A percentile compares a stretch with the other conserved stretches of the same genome.
phyloP scores from a whole-genome alignment of 2,888 invertebrate genomes.

The Zhengitettix transpicula region DNA sequence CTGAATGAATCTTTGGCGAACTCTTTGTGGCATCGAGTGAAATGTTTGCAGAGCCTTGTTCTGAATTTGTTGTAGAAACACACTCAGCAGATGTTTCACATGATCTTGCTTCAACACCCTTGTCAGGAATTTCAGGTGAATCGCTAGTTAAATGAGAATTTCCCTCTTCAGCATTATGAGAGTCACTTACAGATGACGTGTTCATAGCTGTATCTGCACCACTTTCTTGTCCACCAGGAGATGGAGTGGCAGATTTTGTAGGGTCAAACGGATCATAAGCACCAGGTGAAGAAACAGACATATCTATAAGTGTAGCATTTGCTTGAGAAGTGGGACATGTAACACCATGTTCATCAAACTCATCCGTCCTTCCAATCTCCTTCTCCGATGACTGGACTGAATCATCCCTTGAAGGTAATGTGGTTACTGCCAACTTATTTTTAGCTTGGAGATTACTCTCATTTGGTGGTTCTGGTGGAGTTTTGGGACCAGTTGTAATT shows the following conservation, averaged over 20 bases:
- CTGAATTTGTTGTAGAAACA: no score
- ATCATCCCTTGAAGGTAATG: conserved; percentile 34
- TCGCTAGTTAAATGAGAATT: conserved; percentile 5
- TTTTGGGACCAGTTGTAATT: conserved; percentile 46
- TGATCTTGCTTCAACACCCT: not conserved
- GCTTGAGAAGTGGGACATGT: conserved; percentile 56
- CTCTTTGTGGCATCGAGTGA: no score
- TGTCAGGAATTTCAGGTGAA: not conserved
- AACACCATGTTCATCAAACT: conserved; percentile 32
- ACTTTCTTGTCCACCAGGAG: conserved; percentile 30
- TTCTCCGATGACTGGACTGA: conserved; percentile 19
- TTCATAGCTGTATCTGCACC: conserved; percentile 17
- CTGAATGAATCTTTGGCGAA: no score
- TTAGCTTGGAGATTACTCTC: conserved; percentile 37
- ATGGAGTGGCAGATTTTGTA: conserved; percentile 62
- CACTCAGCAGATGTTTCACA: not conserved
- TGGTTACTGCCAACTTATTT: conserved; percentile 33
- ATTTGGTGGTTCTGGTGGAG: conserved; percentile 54
- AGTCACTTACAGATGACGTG: not conserved
- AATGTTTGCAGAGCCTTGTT: no score
- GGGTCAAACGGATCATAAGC: conserved; percentile 87
- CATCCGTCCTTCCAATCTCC: conserved; percentile 14
- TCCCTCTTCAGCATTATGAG: not conserved
- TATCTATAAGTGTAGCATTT: conserved; percentile 24
- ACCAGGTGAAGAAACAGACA: conserved; percentile 55